Conservation (phyloP, 2,888 invertebrate species). For the Apantesis nais region DNA sequence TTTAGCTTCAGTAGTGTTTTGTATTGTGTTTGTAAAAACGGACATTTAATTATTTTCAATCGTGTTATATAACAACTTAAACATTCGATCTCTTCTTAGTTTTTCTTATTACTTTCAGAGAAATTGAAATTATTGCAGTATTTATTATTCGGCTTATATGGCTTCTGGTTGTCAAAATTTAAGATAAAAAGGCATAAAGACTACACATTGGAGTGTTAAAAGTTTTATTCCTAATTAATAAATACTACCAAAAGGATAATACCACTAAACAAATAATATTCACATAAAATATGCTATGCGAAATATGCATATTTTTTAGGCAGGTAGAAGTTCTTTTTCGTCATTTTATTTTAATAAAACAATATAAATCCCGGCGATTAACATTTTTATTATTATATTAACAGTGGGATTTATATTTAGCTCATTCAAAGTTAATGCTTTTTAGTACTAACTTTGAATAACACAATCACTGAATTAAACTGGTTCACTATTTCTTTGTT, state of each 20-base stretch:
- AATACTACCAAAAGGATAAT: not conserved
- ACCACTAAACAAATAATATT: not conserved
- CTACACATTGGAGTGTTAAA: not conserved
- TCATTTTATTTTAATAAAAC: too few species aligned
- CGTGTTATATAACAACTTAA: not conserved
- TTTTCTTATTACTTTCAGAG: not conserved
- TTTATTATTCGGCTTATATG: slow-evolving; percentile 1
- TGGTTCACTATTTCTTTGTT: too few species aligned
- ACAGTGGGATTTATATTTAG: too few species aligned
- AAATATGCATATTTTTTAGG: too few species aligned
- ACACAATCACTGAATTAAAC: too few species aligned
- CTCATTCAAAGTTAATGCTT: too few species aligned
- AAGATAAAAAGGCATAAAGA: not conserved
- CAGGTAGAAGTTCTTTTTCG: too few species aligned
- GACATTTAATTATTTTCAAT: not conserved
- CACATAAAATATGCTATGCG: not conserved
- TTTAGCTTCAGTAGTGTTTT: too few species aligned
- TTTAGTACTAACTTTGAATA: too few species aligned
- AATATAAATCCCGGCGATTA: too few species aligned
- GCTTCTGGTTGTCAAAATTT: not conserved
- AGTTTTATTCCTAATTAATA: not conserved
- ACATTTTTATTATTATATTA: too few species aligned
- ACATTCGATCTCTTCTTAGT: not conserved
- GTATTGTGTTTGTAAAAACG: too few species aligned
- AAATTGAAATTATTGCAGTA: not conserved